These are phyloP conservation scores for Metopolophium dirhodum DNA, from an alignment of 1,140 invertebrate genomes.

Conservation along the genomic window DNA sequence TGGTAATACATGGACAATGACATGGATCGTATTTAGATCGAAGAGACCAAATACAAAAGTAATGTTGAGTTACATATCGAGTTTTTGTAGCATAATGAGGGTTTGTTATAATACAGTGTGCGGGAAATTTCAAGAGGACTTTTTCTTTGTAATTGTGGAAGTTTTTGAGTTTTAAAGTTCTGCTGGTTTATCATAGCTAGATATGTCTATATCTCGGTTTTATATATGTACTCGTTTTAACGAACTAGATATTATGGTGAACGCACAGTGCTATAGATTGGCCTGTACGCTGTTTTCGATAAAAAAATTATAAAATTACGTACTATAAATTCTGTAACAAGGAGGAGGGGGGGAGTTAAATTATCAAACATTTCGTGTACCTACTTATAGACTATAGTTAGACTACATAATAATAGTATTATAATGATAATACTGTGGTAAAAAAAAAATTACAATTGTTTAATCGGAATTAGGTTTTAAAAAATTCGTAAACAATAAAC, in stretches of 20 bases:
- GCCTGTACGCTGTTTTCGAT: not conserved
- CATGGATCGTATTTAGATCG: not conserved
- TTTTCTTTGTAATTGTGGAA: not conserved
- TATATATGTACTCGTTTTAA: not conserved
- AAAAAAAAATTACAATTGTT: too few relatives aligned
- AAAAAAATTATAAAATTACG: not conserved
- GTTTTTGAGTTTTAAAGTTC: not conserved
- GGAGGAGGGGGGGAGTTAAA: not conserved
- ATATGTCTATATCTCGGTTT: not conserved
- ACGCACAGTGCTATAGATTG: not conserved
- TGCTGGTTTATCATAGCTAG: not conserved
- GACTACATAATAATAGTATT: too few relatives aligned
- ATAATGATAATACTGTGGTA: too few relatives aligned
- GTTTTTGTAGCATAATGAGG: not conserved
- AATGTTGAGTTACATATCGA: not conserved
- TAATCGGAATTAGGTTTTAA: too few relatives aligned
- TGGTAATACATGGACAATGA: not conserved
- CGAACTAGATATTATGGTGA: not conserved
- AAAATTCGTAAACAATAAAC: too few relatives aligned
- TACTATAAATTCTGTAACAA: not conserved
- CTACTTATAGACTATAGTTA: too few relatives aligned
- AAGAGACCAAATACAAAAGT: not conserved
- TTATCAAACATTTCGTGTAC: too few relatives aligned
- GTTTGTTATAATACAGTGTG: not conserved
- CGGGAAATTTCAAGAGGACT: not conserved